These are phyloP conservation scores for Anabas testudineus DNA, from an alignment of 2,797 vertebrate genomes.

Conservation along the genomic window DNA sequence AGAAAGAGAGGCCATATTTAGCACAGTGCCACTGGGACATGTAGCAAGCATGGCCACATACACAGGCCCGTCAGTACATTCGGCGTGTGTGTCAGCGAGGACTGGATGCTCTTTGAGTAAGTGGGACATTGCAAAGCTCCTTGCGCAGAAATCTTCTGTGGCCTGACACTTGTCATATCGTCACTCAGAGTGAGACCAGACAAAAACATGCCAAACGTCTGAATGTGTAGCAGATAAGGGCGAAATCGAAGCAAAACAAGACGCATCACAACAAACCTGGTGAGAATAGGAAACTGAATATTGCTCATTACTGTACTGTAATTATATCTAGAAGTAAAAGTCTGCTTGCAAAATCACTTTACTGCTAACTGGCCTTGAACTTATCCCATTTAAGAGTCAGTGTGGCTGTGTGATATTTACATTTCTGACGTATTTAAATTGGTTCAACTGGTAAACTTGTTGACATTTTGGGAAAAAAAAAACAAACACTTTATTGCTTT, in stretches of 20 bases:
- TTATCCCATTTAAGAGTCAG: background rate
- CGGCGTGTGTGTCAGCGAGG: constrained; percentile 7
- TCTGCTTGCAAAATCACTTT: no score
- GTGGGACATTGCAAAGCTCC: constrained; percentile 62
- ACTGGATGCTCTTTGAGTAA: constrained; percentile 42
- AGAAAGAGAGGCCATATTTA: constrained; percentile 61
- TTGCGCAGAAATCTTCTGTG: constrained; percentile 28
- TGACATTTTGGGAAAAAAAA: constrained; percentile 3
- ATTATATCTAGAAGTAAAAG: no score
- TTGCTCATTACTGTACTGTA: no score
- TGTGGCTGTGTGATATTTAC: background rate
- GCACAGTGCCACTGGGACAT: constrained; percentile 75
- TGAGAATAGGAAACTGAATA: no score
- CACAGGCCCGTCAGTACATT: constrained; percentile 52
- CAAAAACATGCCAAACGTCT: constrained; percentile 14
- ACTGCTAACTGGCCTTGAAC: background rate
- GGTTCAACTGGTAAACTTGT: background rate
- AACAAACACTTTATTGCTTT: no score
- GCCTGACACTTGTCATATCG: constrained; percentile 31
- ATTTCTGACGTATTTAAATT: background rate
- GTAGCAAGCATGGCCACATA: constrained; percentile 52
- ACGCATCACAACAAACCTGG: no score
- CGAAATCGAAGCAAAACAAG: no score
- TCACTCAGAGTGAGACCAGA: constrained; percentile 9
- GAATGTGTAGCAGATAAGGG: background rate